Evolutionary conservation across 2,113 vertebrate genomes (phyloP), one percentile per base, ranked within the genome.

Genomic region (Tachysurus fulvidraco): DNA sequence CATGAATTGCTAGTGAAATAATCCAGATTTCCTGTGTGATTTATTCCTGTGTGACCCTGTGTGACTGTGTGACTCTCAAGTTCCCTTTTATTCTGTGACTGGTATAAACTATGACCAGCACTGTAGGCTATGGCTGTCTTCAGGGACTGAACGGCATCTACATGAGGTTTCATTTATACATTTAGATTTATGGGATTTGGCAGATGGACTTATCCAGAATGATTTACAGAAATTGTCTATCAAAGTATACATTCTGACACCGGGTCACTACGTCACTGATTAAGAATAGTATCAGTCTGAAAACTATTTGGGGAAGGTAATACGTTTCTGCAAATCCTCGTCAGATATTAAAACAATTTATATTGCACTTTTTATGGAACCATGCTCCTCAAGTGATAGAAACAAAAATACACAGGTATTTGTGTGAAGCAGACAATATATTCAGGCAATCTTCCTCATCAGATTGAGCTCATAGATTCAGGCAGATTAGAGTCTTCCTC

Each of bases 1-100:
- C 44, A 44, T 9, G 69, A 28, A 28, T 76, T 64, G 62, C 44
- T 62, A 17, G 41, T 62, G 57, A 88, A 55, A 65, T 54, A 30
- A 65, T 78, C 73, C 84, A 79, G 59, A 78, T 79, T 30, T n/a
- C 5, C 4, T 36, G 16, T 21, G 52, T 79, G 54, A 57, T 79
- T 79, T 79, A 36, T 57, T 79, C 19, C 54, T 55, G 50, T 76
- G 41, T n/a, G n/a, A n/a, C n/a, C n/a, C n/a, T n/a, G n/a, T n/a
- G n/a, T n/a, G n/a, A n/a, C n/a, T n/a, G 21, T 25, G 11, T 76
- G n/a, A 76, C 25, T 76, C 41, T 50, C 74, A 77, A 10, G 74
- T 36, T 16, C 8, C 36, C 76, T 78, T 8, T 12, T 79, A 57
- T 36, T 36, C 4, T 1, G 17, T 79, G 13, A 8, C 4, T 28